Conservation (phyloP, 2,888 invertebrate species). For the Netelia virgata region DNA sequence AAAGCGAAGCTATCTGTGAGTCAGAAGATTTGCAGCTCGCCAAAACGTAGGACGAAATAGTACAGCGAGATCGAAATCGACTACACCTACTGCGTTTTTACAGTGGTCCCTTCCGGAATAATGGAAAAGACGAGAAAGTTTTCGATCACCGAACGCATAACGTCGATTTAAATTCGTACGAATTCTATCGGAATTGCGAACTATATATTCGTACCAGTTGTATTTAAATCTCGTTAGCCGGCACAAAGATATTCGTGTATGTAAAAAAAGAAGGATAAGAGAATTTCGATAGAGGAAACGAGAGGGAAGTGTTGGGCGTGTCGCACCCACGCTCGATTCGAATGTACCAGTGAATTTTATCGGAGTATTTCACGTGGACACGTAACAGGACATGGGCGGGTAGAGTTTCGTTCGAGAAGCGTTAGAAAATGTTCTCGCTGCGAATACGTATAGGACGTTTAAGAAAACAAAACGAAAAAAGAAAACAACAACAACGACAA, state of each 20-base stretch:
- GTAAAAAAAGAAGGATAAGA: not conserved
- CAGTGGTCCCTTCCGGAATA: slow-evolving; percentile 9
- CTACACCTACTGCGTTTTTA: not conserved
- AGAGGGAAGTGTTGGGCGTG: not conserved
- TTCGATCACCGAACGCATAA: slow-evolving; percentile 47
- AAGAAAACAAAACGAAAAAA: not conserved
- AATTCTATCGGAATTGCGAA: slow-evolving; percentile 18
- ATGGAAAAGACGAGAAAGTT: slow-evolving; percentile 26
- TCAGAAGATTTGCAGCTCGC: not conserved
- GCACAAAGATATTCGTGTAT: slow-evolving; percentile 3
- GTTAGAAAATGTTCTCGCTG: not conserved
- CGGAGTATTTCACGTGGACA: not conserved
- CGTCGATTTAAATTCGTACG: slow-evolving; percentile 48
- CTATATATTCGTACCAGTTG: not conserved
- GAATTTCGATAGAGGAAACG: slow-evolving; percentile 9
- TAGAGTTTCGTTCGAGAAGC: not conserved
- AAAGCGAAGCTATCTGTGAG: not conserved
- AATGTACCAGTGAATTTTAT: slow-evolving; percentile 13
- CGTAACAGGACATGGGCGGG: not conserved
- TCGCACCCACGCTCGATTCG: not conserved
- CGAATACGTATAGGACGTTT: not conserved
- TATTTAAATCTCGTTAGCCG: slow-evolving; percentile 4
- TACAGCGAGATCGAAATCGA: slow-evolving; percentile 7
- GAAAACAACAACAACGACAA: not conserved
- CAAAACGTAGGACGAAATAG: slow-evolving; percentile 17